These are phyloP conservation scores for Venturia canescens DNA, from an alignment of 1,140 invertebrate genomes.

Conservation along the genomic window DNA sequence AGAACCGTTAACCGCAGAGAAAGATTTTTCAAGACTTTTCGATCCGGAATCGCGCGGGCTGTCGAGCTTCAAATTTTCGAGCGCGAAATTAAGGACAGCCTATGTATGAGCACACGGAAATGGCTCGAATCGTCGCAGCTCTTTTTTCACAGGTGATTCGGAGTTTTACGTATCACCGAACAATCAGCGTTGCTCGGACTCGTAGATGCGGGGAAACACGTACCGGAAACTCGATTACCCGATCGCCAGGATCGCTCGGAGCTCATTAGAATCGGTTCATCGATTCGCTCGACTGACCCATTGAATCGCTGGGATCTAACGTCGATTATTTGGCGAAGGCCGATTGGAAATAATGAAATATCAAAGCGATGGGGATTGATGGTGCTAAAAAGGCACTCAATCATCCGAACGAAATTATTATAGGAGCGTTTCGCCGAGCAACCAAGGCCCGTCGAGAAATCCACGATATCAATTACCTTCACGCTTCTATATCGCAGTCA, in stretches of 20 bases:
- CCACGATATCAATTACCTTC: constrained; percentile 51
- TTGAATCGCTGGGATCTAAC: not conserved
- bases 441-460: constrained; percentile 15
- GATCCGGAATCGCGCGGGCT: too few species aligned
- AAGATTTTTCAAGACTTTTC: too few species aligned
- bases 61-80: not conserved
- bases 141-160: not conserved
- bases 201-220: not conserved
- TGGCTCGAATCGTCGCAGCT: not conserved
- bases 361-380: too few species aligned
- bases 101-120: not conserved
- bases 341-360: too few species aligned
- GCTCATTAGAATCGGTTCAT: not conserved
- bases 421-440: not conserved
- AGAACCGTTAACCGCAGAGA: too few species aligned
- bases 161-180: constrained; percentile 11
- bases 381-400: not conserved
- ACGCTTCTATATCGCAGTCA: not conserved
- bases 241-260: not conserved
- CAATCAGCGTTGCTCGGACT: constrained; percentile 32
- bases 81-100: not conserved
- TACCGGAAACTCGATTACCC: not conserved
- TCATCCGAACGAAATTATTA: not conserved
- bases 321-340: not conserved
- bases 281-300: constrained; percentile 7